Evolutionary conservation across 2,113 vertebrate genomes (phyloP).

Genomic region (Percina caprodes): DNA sequence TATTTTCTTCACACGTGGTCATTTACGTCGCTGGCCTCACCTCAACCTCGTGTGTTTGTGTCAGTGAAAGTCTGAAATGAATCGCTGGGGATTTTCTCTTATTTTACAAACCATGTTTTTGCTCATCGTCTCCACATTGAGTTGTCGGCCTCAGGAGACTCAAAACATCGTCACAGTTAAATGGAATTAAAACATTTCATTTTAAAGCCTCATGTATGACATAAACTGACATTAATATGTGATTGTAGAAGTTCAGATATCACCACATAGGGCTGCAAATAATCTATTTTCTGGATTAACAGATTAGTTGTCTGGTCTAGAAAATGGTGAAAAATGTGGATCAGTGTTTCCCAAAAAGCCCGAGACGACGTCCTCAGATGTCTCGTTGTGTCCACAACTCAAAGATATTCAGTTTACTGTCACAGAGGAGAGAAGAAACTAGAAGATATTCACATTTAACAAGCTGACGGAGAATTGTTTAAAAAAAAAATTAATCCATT

Average conservation of each 20-base stretch:
- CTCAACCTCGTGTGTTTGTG: slow-evolving; percentile 64
- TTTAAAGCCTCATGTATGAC: background rate
- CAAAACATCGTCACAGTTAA: slow-evolving; percentile 34
- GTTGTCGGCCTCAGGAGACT: background rate
- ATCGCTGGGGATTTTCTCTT: slow-evolving; percentile 78
- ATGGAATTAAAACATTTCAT: slow-evolving; percentile 18
- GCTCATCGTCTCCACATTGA: slow-evolving; percentile 49
- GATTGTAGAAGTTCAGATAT: background rate
- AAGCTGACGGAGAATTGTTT: too few species aligned
- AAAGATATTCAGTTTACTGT: too few species aligned
- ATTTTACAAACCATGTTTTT: slow-evolving; percentile 46
- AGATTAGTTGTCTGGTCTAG: too few species aligned
- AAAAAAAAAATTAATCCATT: too few species aligned
- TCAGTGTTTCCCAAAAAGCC: too few species aligned
- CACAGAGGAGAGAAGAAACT: too few species aligned
- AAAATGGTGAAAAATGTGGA: too few species aligned
- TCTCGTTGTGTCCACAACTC: too few species aligned
- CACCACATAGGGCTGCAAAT: too few species aligned
- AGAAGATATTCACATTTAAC: too few species aligned
- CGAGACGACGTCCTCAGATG: too few species aligned
- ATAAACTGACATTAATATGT: background rate
- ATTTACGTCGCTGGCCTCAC: slow-evolving; percentile 62
- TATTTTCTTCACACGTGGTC: slow-evolving; percentile 75
- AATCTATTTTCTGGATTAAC: too few species aligned
- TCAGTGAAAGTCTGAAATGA: slow-evolving; percentile 81